Evolutionary conservation across 2,888 invertebrate species (phyloP), one percentile per base, ranked within the genome.

Genomic region (Megalurothrips usitatus): DNA sequence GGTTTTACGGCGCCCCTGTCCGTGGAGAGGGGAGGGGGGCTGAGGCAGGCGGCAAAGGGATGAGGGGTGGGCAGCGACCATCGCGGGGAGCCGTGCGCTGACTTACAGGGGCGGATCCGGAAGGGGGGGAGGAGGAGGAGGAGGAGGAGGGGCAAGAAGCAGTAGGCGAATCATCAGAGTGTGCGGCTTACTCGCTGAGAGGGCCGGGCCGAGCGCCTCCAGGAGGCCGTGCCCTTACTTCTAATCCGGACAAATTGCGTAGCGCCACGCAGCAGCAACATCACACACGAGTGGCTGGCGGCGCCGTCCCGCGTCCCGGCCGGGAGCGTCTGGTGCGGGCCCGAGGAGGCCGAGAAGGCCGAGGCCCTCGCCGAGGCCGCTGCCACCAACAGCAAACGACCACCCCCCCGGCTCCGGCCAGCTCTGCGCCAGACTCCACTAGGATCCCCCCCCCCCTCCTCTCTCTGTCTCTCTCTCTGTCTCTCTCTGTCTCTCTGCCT

Each of bases 191-290:
- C 14, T 58, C 19, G 58, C 58, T 19, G 19, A 58, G 19, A 19
- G 58, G 17, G 58, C 58, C 58, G 19, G 14, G 58, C 52, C 52
- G 52, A 14, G 52, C 52, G 11, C 19, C 58, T 58, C 19, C 34
- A 43, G 34, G 34, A 43, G 58, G 58, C 58, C 58, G 34, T 17
- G 58, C 58, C 58, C 17, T 19, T 10, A 26, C 68, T 23, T 58
- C 58, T 75, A 75, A 75, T 75, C 68, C 68, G 68, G 23, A 75
- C 68, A 75, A 75, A 75, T 75, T 75, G 68, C 68, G 68, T 75
- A 19, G 58, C 58, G 19, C 58, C 58, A 58, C 58, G 58, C 58
- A 17, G 17, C 58, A 58, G 26, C 68, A 75, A 26, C 68, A 23
- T 75, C 68, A 75, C 58, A 19, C 68, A 75, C 68, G 68, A 23